Evolutionary conservation across 2,797 vertebrate genomes (phyloP).

Genomic region (Podarcis lilfordi): DNA sequence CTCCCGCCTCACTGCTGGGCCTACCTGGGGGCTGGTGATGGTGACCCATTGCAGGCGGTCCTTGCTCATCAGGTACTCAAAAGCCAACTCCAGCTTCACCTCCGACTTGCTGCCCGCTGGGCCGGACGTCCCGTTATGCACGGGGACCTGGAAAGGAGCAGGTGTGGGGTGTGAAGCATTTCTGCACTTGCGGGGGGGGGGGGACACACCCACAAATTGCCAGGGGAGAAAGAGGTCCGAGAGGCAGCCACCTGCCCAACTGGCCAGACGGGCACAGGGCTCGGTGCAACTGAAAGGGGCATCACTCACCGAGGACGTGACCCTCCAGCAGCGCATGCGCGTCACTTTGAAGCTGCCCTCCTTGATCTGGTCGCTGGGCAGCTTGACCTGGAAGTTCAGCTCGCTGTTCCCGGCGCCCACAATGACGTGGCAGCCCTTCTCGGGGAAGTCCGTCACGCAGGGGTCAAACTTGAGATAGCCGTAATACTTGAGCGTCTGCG

Average conservation of each 20-base stretch:
- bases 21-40: conserved; percentile 96
- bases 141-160: conserved; percentile 82
- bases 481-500: conserved; percentile 96
- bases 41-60: conserved; percentile 99
- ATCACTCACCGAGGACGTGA: conserved; percentile 95
- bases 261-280: too few species aligned
- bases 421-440: conserved; percentile 95
- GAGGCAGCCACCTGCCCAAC: too few species aligned
- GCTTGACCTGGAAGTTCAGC: conserved; percentile 96
- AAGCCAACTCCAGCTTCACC: conserved; percentile 94
- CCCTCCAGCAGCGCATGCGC: conserved; percentile 97
- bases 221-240: too few species aligned
- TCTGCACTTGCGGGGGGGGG: not conserved
- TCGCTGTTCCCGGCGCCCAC: conserved; percentile 97
- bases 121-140: conserved; percentile 85
- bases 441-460: conserved; percentile 95
- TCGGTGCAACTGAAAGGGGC: too few species aligned
- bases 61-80: conserved; percentile 99
- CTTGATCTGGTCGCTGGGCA: conserved; percentile 94
- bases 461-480: conserved; percentile 97
- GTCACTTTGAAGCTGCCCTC: conserved; percentile 99
- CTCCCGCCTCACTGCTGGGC: not conserved
- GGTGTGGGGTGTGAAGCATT: fast-evolving
- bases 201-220: not conserved
- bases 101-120: conserved; percentile 88